Evolutionary conservation across 2,797 vertebrate genomes (phyloP), one percentile per base, ranked within the genome.

Genomic region (Phoeniculus purpureus): DNA sequence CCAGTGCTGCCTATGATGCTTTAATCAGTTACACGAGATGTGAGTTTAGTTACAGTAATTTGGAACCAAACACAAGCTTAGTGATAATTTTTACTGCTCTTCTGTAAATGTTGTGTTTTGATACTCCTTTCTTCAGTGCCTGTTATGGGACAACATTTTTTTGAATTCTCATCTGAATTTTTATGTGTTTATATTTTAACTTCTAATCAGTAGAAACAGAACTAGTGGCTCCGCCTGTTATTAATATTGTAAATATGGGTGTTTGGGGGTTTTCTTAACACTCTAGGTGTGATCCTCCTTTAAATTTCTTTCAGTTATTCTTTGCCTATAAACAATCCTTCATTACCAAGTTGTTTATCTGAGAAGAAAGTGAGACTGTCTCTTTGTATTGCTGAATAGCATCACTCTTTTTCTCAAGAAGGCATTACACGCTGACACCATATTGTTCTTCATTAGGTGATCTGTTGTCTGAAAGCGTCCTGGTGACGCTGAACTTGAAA

Each of bases 371-470:
- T 94, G 83, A 95, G 91, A 95, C 81, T 95, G 91, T 94, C 93
- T 95, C 93, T 96, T 96, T 95, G 94, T 96, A 94, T 94, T 92
- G 92, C 88, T 94, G 90, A 92, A 92, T 94, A 95, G 83, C 95
- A 96, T 95, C 94, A 92, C 92, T 95, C 93, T 92, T 58, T 85
- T 95, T 87, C 94, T 94, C 86, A 61, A 94, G 90, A 91, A 96
- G 94, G 78, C 93, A 94, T 95, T 96, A 87, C 86, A 89, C 81
- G 34, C 93, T 96, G 93, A 90, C 93, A 96, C 93, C 90, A 76
- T 96, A 96, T 96, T 94, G 95, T 95, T 96, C 93, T 95, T 96
- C 92, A 93, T 96, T 95, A 96, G 94, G 87, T 95, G 95, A 94
- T 96, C 96, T 96, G 95, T 94, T 94, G 93, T 86, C 96, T 96